Percentiles rank a stretch among this genome's conserved stretches.
These are phyloP conservation scores for Rhopalosiphum maidis DNA, from an alignment of 1,140 invertebrate genomes.

Conservation along the genomic window DNA sequence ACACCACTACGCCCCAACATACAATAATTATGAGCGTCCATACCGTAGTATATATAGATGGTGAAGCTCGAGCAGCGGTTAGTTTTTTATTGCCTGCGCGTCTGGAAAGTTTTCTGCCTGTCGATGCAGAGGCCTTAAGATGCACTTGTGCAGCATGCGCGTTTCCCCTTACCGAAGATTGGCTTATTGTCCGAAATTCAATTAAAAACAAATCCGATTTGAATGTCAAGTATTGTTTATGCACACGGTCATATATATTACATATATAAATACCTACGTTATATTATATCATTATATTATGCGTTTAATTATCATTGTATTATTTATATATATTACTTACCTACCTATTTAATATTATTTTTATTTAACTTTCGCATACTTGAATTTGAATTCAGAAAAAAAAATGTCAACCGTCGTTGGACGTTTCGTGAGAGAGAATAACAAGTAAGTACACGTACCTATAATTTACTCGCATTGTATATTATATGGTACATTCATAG, in stretches of 20 bases:
- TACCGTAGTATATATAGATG: neutral
- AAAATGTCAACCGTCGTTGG: neutral
- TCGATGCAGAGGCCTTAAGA: slow-evolving; percentile 33
- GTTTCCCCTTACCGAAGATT: slow-evolving; percentile 36
- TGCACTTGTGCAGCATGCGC: slow-evolving; percentile 46
- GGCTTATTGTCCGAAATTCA: slow-evolving; percentile 53
- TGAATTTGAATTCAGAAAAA: neutral
- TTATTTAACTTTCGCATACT: neutral
- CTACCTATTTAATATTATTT: neutral
- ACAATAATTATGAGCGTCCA: slow-evolving; percentile 34
- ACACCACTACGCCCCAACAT: neutral
- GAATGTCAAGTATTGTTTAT: slow-evolving; percentile 45
- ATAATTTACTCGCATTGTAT: neutral
- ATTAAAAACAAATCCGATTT: slow-evolving; percentile 42
- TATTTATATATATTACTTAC: neutral
- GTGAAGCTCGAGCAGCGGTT: slow-evolving; percentile 32
- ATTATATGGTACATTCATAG: neutral
- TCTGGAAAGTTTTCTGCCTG: slow-evolving; percentile 56
- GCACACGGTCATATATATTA: neutral
- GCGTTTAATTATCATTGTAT: neutral
- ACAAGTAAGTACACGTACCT: neutral
- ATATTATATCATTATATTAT: neutral
- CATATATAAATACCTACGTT: neutral
- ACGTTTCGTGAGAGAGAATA: neutral
- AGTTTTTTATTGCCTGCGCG: slow-evolving; percentile 47